A percentile compares a stretch with the other conserved stretches of the same genome.
These are phyloP conservation scores for Gymnopithys bicolor DNA, from an alignment of 2,797 vertebrate species.

Conservation along the genomic window DNA sequence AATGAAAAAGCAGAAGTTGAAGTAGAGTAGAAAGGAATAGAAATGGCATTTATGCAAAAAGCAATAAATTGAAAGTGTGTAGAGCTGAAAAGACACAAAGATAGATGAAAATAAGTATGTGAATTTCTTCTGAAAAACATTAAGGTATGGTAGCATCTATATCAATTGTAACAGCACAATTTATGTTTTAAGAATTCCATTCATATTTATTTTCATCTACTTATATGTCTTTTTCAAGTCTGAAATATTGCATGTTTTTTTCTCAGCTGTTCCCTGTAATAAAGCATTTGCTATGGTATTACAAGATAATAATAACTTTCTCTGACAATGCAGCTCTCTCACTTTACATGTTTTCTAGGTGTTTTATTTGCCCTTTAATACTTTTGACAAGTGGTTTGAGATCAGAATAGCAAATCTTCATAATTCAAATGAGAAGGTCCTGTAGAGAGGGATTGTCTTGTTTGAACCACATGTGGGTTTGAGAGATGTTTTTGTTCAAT, in stretches of 20 bases:
- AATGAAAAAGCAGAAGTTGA: not conserved
- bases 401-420: not conserved
- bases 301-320: constrained; percentile 14
- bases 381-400: not conserved
- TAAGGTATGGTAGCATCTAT: not conserved
- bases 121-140: not conserved
- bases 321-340: not conserved
- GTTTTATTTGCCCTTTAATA: not conserved
- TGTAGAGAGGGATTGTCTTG: not conserved
- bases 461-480: not conserved
- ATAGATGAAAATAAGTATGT: not conserved
- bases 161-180: not conserved
- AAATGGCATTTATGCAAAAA: not conserved
- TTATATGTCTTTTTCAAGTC: not conserved
- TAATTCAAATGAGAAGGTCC: constrained; percentile 28
- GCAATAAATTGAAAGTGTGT: not conserved
- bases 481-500: not conserved
- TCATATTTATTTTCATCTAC: not conserved
- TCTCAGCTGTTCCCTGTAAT: not conserved
- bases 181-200: not conserved
- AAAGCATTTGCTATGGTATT: constrained; percentile 1
- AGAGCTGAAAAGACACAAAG: not conserved
- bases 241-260: constrained; percentile 4
- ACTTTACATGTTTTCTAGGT: not conserved
- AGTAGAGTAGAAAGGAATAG: not conserved